Evolutionary conservation across 2,888 invertebrate species (phyloP).

Genomic region (Eilema sororculum): DNA sequence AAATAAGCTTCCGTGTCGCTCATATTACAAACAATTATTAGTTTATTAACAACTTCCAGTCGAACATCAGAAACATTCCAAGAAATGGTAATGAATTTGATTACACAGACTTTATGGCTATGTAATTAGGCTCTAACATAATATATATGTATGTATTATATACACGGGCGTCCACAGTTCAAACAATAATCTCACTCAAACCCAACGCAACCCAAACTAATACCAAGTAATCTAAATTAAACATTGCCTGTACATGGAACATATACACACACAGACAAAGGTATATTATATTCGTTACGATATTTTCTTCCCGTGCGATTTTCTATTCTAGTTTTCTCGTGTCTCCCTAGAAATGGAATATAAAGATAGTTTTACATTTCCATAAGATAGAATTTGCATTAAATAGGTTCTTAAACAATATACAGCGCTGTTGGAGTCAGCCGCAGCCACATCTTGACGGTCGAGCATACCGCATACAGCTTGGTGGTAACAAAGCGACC

Average conservation of each 20-base stretch:
- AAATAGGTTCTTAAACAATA: conserved; percentile 29
- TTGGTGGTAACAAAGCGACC: conserved; percentile 24
- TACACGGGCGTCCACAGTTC: conserved; percentile 24
- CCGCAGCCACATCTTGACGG: conserved; percentile 29
- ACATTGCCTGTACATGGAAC: conserved; percentile 29
- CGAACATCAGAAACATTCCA: conserved; percentile 19
- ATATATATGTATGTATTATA: not conserved
- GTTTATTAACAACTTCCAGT: conserved; percentile 13
- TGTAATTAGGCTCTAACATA: not conserved
- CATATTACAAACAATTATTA: conserved; percentile 25
- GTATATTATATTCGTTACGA: conserved; percentile 20
- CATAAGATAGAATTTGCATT: conserved; percentile 46
- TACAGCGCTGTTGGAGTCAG: conserved; percentile 22
- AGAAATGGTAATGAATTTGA: conserved; percentile 13
- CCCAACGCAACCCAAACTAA: conserved; percentile 48
- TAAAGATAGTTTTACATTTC: conserved; percentile 36
- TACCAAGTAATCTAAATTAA: conserved; percentile 59
- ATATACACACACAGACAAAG: conserved; percentile 8
- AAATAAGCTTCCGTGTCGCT: conserved; percentile 10
- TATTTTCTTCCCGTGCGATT: conserved; percentile 26
- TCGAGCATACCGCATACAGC: conserved; percentile 16
- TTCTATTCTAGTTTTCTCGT: conserved; percentile 32
- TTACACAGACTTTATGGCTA: conserved; percentile 11
- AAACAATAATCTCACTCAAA: conserved; percentile 42
- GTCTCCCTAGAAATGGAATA: conserved; percentile 21